Evolutionary conservation across 2,797 vertebrate genomes (phyloP).

Genomic region (Cuniculus paca): DNA sequence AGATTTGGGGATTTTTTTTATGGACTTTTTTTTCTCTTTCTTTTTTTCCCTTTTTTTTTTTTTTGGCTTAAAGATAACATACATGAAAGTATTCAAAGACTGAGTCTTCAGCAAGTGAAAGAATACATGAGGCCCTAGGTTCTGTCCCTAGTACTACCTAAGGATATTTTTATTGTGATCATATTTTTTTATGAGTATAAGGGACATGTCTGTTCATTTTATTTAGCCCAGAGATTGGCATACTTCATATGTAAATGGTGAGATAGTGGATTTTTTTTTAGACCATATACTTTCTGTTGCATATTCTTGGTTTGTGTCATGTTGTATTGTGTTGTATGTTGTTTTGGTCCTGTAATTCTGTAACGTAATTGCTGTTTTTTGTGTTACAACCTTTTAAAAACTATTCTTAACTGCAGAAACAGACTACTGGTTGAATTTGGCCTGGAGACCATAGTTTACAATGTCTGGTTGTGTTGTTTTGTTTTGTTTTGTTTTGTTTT

Average conservation of each 20-base stretch:
- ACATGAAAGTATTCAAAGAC: conserved; percentile 3
- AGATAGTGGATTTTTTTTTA: conserved; percentile 46
- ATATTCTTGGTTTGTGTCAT: background rate
- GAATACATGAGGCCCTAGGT: background rate
- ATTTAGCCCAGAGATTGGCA: conserved; percentile 17
- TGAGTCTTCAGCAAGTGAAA: too few relatives aligned
- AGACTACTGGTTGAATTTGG: background rate
- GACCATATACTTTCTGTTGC: background rate
- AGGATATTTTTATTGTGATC: conserved; percentile 16
- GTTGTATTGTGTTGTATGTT: background rate
- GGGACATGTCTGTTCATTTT: background rate
- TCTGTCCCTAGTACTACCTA: background rate
- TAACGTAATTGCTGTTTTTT: background rate
- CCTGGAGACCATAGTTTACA: background rate
- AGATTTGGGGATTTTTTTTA: conserved; percentile 21
- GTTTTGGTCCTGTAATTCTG: background rate
- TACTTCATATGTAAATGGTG: conserved; percentile 1
- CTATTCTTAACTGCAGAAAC: conserved; percentile 16
- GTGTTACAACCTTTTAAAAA: conserved; percentile 7
- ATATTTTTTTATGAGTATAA: conserved; percentile 6
- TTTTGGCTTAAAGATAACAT: background rate
- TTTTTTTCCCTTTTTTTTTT: background rate
- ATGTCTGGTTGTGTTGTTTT: background rate
- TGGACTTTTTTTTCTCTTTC: too few relatives aligned
- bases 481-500: too few relatives aligned